phyloP scores from a whole-genome alignment of 2,888 invertebrate genomes.

The Lithosia quadra region DNA sequence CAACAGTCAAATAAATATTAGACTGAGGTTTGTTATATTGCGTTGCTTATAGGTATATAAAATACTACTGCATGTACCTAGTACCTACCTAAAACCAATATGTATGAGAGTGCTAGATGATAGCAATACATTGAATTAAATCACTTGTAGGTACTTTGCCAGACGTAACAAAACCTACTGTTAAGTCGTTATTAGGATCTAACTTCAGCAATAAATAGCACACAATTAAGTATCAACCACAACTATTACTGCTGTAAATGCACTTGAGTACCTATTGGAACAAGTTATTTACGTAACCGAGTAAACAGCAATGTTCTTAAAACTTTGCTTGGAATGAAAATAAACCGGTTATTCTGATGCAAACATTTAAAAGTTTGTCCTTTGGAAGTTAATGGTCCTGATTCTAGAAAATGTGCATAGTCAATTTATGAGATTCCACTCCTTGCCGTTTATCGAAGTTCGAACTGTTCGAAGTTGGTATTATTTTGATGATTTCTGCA shows the following conservation, averaged over 20 bases:
- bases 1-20: too few species aligned
- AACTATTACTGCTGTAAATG: not conserved
- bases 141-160: too few species aligned
- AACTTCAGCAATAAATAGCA: too few species aligned
- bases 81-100: too few species aligned
- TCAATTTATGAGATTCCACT: not conserved
- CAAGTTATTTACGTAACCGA: not conserved
- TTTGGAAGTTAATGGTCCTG: not conserved
- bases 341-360: not conserved
- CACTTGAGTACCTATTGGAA: not conserved
- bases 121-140: too few species aligned
- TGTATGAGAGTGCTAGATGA: too few species aligned
- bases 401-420: not conserved
- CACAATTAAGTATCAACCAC: not conserved
- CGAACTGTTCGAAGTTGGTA: not conserved
- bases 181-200: too few species aligned
- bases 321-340: not conserved
- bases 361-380: not conserved
- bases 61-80: too few species aligned
- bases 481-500: not conserved
- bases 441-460: not conserved
- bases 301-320: not conserved
- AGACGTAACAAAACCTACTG: too few species aligned
- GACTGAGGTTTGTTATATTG: too few species aligned
- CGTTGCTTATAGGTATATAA: too few species aligned